These are phyloP conservation scores for Rhagium mordax DNA, from an alignment of 2,888 invertebrate genomes.

Conservation along the genomic window DNA sequence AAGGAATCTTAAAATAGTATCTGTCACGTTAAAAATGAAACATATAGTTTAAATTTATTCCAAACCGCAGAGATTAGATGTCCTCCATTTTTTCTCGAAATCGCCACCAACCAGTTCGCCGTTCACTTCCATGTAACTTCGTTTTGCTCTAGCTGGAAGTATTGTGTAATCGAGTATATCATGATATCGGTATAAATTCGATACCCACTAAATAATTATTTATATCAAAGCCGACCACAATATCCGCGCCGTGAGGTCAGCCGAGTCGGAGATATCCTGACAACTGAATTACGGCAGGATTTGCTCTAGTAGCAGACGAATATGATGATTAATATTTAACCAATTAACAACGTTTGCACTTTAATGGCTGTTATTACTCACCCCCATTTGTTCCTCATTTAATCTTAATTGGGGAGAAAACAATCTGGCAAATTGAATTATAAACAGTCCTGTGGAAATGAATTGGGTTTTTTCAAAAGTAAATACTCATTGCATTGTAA, in stretches of 20 bases:
- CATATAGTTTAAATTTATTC: no score
- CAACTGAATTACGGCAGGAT: conserved; percentile 11
- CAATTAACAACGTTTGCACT: conserved; percentile 21
- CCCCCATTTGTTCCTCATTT: conserved; percentile 7
- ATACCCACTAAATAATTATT: conserved; percentile 9
- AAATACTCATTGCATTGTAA: no score
- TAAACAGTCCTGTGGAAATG: not conserved
- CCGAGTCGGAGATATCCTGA: conserved; percentile 6
- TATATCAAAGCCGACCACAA: conserved; percentile 4
- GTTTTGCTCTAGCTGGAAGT: no score
- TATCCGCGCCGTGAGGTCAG: conserved; percentile 13
- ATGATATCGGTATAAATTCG: not conserved
- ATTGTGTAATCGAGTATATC: no score
- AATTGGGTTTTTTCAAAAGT: no score
- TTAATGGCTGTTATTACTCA: conserved; percentile 16
- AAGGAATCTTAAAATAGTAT: no score
- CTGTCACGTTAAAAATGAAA: no score
- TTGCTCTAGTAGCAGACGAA: not conserved
- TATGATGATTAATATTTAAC: conserved; percentile 24
- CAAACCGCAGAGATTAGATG: no score
- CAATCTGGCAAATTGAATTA: not conserved
- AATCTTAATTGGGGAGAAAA: conserved; percentile 4
- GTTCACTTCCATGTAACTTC: not conserved
- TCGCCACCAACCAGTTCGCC: not conserved
- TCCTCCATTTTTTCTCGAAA: no score